Percentiles rank a stretch among this genome's conserved stretches.
phyloP scores from a whole-genome alignment of 2,888 invertebrate species.

The Drosophila imparisetae region DNA sequence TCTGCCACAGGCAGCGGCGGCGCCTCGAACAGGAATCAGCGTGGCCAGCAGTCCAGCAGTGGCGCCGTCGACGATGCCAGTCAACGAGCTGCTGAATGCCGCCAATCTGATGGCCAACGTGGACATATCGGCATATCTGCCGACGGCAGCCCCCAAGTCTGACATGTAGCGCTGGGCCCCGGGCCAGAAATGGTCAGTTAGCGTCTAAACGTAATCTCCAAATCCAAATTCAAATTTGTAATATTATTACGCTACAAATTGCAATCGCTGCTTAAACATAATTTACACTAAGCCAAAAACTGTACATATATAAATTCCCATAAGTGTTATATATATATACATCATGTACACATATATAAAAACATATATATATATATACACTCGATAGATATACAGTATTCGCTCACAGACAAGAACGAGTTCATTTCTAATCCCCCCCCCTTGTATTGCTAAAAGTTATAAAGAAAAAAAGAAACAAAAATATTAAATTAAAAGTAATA shows the following conservation, averaged over 20 bases:
- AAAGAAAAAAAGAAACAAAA: background rate
- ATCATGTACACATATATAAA: constrained; percentile 3
- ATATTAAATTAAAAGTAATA: background rate
- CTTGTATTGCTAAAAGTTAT: background rate
- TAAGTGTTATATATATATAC: constrained; percentile 21
- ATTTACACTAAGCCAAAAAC: constrained; percentile 34
- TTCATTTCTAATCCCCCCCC: no score
- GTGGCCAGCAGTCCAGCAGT: background rate
- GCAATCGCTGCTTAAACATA: constrained; percentile 21
- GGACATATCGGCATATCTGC: constrained; percentile 69
- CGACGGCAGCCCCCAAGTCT: constrained; percentile 52
- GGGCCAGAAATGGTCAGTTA: constrained; percentile 7
- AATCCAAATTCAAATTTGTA: constrained; percentile 10
- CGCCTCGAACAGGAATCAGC: constrained; percentile 26
- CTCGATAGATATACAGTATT: background rate
- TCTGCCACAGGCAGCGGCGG: constrained; percentile 20
- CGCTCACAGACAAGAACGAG: no score
- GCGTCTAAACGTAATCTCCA: constrained; percentile 39
- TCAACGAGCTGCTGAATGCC: constrained; percentile 76
- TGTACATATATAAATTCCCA: constrained; percentile 38
- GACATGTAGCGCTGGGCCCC: constrained; percentile 21
- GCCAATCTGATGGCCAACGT: constrained; percentile 79
- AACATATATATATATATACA: background rate
- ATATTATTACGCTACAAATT: constrained; percentile 10
- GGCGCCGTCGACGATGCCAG: constrained; percentile 14